Evolutionary conservation across 1,140 invertebrate species (phyloP).

Genomic region (Odontomachus brunneus): DNA sequence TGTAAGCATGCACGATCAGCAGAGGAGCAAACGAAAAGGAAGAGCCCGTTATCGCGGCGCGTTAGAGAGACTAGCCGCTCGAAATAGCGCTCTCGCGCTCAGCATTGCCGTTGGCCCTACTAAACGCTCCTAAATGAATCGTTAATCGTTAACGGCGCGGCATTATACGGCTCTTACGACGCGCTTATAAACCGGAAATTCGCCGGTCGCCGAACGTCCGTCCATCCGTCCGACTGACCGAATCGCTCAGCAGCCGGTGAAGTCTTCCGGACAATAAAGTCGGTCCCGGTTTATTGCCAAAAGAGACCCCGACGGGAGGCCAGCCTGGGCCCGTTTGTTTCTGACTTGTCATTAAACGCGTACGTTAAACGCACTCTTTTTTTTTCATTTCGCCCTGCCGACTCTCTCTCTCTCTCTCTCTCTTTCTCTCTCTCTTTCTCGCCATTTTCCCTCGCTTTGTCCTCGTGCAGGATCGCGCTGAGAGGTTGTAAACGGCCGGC

Average conservation of each 20-base stretch:
- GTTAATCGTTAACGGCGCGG: slow-evolving; percentile 84
- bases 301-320: slow-evolving; percentile 65
- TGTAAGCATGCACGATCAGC: slow-evolving; percentile 41
- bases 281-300: slow-evolving; percentile 78
- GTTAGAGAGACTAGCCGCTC: slow-evolving; percentile 38
- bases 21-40: slow-evolving; percentile 14
- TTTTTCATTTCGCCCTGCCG: slow-evolving; percentile 61
- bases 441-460: slow-evolving; percentile 48
- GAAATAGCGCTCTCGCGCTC: slow-evolving; percentile 50
- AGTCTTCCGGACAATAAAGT: slow-evolving; percentile 82
- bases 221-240: slow-evolving; percentile 79
- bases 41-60: slow-evolving; percentile 49
- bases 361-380: slow-evolving; percentile 75
- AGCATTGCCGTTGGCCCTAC: slow-evolving; percentile 63
- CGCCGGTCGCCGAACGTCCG: slow-evolving; percentile 76
- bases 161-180: slow-evolving; percentile 78
- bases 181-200: slow-evolving; percentile 85
- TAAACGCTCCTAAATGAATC: slow-evolving; percentile 85
- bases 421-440: not conserved
- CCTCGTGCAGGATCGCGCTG: slow-evolving; percentile 52
- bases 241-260: slow-evolving; percentile 75
- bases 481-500: slow-evolving; percentile 70
- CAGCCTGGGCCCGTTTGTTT: slow-evolving; percentile 65
- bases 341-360: slow-evolving; percentile 74
- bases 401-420: slow-evolving; percentile 20